A percentile compares a stretch with the other conserved stretches of the same genome.
These are phyloP conservation scores for Trypoxylus dichotomus DNA, from an alignment of 1,140 invertebrate species.

Conservation along the genomic window DNA sequence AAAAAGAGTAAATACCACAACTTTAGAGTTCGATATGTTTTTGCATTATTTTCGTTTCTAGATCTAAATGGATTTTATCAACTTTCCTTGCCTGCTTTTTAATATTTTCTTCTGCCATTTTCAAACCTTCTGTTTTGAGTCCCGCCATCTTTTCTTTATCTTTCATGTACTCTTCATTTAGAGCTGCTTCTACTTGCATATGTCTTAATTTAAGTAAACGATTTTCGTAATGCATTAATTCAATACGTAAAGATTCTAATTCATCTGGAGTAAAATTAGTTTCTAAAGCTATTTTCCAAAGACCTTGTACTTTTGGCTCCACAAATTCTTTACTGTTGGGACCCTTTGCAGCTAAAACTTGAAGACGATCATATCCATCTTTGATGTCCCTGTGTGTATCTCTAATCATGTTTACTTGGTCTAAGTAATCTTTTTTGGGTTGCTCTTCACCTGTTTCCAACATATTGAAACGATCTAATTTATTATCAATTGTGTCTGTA, in stretches of 20 bases:
- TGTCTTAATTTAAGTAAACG: slow-evolving; percentile 81
- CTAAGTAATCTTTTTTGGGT: slow-evolving; percentile 64
- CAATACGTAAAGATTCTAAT: slow-evolving; percentile 82
- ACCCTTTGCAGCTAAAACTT: slow-evolving; percentile 70
- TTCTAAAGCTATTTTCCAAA: slow-evolving; percentile 81
- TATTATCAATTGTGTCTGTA: slow-evolving; percentile 57
- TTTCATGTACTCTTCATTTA: slow-evolving; percentile 66
- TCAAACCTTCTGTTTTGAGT: slow-evolving; percentile 63
- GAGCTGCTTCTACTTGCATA: slow-evolving; percentile 74
- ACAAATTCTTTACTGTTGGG: slow-evolving; percentile 82
- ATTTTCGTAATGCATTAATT: slow-evolving; percentile 86
- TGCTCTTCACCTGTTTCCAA: slow-evolving; percentile 65
- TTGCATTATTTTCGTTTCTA: slow-evolving; percentile 77
- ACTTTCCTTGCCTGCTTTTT: slow-evolving; percentile 82
- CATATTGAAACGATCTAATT: slow-evolving; percentile 59
- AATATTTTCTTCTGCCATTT: slow-evolving; percentile 70
- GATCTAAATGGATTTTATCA: slow-evolving; percentile 81
- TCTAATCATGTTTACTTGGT: slow-evolving; percentile 71
- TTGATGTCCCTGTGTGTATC: slow-evolving; percentile 77
- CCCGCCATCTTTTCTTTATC: slow-evolving; percentile 61
- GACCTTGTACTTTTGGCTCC: slow-evolving; percentile 83
- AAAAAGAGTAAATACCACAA: neutral
- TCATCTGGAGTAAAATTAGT: slow-evolving; percentile 81
- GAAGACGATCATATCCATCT: slow-evolving; percentile 78
- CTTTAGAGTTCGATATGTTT: slow-evolving; percentile 72